These are phyloP conservation scores for Arion vulgaris DNA, from an alignment of 1,140 invertebrate species.

Conservation along the genomic window DNA sequence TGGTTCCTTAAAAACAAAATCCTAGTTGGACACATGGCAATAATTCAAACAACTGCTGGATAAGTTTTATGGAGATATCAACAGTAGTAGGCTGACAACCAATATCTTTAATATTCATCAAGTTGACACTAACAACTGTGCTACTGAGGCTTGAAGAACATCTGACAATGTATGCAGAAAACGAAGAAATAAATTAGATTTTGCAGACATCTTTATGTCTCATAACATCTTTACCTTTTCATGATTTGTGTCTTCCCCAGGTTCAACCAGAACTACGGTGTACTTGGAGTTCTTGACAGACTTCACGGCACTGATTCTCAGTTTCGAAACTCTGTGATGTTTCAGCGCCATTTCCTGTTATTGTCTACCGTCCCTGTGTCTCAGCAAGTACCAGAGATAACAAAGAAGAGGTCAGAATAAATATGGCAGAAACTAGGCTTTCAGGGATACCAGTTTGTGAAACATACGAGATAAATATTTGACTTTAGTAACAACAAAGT, in stretches of 20 bases:
- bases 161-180: too few relatives aligned
- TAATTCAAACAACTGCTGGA: too few relatives aligned
- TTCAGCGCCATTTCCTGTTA: conserved; percentile 85
- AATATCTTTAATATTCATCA: too few relatives aligned
- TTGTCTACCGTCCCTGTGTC: conserved; percentile 84
- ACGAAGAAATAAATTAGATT: too few relatives aligned
- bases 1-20: too few relatives aligned
- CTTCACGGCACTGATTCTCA: conserved; percentile 87
- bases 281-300: conserved; percentile 87
- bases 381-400: conserved; percentile 81
- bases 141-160: too few relatives aligned
- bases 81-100: too few relatives aligned
- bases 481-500: too few relatives aligned
- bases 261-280: conserved; percentile 83
- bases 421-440: neutral
- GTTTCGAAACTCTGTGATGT: conserved; percentile 83
- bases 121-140: too few relatives aligned
- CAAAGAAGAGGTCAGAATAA: conserved; percentile 59
- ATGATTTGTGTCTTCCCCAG: conserved; percentile 47
- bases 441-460: neutral
- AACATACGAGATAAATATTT: too few relatives aligned
- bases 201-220: neutral
- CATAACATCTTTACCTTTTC: neutral
- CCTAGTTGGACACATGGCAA: too few relatives aligned
- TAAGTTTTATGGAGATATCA: too few relatives aligned